These are phyloP conservation scores for Drosophila lini DNA, from an alignment of 1,140 invertebrate species.

Conservation along the genomic window DNA sequence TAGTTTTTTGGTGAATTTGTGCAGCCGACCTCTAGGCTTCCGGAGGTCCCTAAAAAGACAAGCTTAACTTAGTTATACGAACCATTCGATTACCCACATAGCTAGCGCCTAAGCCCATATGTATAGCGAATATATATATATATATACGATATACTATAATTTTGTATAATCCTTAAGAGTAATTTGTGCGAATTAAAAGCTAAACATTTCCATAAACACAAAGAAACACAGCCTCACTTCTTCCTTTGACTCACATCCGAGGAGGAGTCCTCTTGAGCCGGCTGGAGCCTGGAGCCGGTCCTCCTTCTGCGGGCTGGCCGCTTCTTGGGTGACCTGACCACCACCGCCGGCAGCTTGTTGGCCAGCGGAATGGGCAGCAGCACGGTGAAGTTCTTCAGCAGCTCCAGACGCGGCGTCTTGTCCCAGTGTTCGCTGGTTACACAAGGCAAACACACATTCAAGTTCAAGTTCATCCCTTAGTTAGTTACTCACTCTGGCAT, in stretches of 20 bases:
- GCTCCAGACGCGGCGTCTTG: slow-evolving; percentile 47
- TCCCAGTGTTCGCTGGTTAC: slow-evolving; percentile 53
- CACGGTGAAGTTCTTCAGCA: slow-evolving; percentile 56
- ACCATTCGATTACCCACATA: slow-evolving; percentile 15
- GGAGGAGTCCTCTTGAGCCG: neutral
- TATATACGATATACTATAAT: slow-evolving; percentile 44
- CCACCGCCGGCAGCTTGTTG: neutral
- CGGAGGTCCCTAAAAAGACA: slow-evolving; percentile 45
- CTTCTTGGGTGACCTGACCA: slow-evolving; percentile 2
- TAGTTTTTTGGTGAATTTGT: slow-evolving; percentile 10
- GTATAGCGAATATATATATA: slow-evolving; percentile 35
- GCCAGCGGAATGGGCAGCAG: slow-evolving; percentile 32
- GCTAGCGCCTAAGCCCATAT: slow-evolving; percentile 26
- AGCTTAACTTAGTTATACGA: slow-evolving; percentile 18
- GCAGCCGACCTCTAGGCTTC: slow-evolving; percentile 18
- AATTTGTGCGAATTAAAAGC: slow-evolving; percentile 70
- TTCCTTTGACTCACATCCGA: neutral
- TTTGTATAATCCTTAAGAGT: slow-evolving; percentile 52
- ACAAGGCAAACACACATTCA: fast-evolving
- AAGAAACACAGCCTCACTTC: neutral
- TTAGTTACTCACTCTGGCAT: slow-evolving; percentile 90
- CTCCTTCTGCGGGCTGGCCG: neutral
- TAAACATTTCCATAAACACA: slow-evolving; percentile 51
- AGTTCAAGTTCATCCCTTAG: neutral
- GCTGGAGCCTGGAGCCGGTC: neutral